phyloP scores from a whole-genome alignment of 2,797 vertebrate genomes.

The Monodelphis domestica region DNA sequence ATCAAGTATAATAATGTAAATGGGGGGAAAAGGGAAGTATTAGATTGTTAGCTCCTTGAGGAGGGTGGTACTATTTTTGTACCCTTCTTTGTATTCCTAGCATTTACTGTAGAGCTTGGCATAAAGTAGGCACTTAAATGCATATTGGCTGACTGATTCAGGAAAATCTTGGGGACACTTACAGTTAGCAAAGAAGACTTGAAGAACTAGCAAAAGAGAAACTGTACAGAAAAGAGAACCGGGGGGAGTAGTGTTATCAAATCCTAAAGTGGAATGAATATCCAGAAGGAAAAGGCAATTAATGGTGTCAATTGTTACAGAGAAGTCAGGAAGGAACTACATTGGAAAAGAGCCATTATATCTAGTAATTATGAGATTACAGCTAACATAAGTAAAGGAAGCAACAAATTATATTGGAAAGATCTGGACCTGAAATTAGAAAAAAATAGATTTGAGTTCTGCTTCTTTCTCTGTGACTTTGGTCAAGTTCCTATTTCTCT shows the following conservation, averaged over 20 bases:
- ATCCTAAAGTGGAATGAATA: not conserved
- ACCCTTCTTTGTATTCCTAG: not conserved
- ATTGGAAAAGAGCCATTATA: not conserved
- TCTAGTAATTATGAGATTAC: not conserved
- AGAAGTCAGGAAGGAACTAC: not conserved
- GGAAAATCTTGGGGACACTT: not conserved
- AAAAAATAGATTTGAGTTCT: not conserved
- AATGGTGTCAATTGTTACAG: not conserved
- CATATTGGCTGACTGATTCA: not conserved
- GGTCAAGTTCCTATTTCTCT: not conserved
- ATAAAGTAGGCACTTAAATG: not conserved
- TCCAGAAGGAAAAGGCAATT: not conserved
- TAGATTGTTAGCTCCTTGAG: not conserved
- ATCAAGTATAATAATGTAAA: not conserved
- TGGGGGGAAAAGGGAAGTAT: not conserved
- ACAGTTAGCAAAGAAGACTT: not conserved
- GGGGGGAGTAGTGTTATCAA: not conserved
- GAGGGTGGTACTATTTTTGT: not conserved
- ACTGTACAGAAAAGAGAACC: not conserved
- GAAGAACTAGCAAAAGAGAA: not conserved
- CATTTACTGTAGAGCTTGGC: not conserved
- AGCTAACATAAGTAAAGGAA: not conserved
- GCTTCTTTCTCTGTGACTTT: not conserved
- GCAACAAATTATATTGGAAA: not conserved
- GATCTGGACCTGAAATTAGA: not conserved